Base-by-base conservation (phyloP, 1,140 invertebrate species). In the Coenobita brevimanus region DNA sequence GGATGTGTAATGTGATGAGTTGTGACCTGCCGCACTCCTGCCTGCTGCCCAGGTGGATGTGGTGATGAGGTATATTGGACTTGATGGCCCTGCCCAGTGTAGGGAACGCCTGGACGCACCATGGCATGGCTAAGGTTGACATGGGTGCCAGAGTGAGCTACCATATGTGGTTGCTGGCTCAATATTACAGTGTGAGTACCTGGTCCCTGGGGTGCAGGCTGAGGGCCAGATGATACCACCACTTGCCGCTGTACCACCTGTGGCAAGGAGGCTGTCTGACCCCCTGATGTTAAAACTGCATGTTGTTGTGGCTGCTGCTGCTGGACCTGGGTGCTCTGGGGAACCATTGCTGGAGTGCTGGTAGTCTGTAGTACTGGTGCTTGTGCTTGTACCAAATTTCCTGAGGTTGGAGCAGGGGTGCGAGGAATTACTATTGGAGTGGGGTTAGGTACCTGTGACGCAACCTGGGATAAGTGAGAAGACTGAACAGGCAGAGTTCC, bases 261-360 rank as follows among this genome's bases (percentile, higher is more conserved):
- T 46, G 57, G 78, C 8, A 41, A 80, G 24, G 79, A 36, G 24
- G 80, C 69, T 6, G 75, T 76, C 81, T 64, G 78, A 24, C 41
- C 73, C 43, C 84, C 83, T 57, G 67, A 62, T 64, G 69, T 36
- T 43, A 91, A 92, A 82, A 82, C 80, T 50, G 75, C 91, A 85
- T 67, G 91, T 33, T 76, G 91, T 41, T 46, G 90, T 81, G 82
- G 89, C 54, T 73, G 91, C 88, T 84, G 89, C 54, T 90, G 89
- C 67, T 82, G 91, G 82, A 89, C 89, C 76, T 64, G 89, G 41
- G 54, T 41, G 71, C 36, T 80, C 21, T 87, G 76, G 38, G 75
- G 46, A 78, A 86, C 43, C 54, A 87, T 54, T 30, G 85, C 43
- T 57, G 75, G 43, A 62, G 85, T 67, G 73, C 67, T 83, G 83